These are phyloP conservation scores for Bovichtus variegatus DNA, from an alignment of 2,797 vertebrate species.

Conservation along the genomic window DNA sequence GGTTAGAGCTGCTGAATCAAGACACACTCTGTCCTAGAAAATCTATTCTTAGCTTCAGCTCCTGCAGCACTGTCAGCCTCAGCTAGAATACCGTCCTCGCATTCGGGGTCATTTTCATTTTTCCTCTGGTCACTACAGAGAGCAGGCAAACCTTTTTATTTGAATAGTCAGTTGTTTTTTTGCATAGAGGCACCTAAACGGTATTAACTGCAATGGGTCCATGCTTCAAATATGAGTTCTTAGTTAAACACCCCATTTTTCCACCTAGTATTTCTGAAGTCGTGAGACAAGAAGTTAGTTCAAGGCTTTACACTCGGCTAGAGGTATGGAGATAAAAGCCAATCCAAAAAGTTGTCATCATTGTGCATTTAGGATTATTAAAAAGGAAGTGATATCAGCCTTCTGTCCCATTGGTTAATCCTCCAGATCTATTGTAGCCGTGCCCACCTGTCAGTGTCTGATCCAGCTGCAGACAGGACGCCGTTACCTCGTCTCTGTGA, in stretches of 20 bases:
- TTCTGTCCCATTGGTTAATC: conserved; percentile 15
- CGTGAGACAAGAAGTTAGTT: conserved; percentile 4
- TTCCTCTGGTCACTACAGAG: conserved; percentile 26
- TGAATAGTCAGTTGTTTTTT: background rate
- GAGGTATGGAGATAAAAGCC: background rate
- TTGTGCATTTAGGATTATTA: background rate
- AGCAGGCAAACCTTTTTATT: conserved; percentile 22
- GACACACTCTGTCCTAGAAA: conserved; percentile 75
- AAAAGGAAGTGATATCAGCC: background rate
- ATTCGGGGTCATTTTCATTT: conserved; percentile 54
- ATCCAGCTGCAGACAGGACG: conserved; percentile 89
- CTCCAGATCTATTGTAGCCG: conserved; percentile 91
- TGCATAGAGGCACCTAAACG: background rate
- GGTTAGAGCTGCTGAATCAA: conserved; percentile 75
- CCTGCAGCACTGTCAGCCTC: conserved; percentile 60
- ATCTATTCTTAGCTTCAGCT: conserved; percentile 77
- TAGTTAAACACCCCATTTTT: conserved; percentile 6
- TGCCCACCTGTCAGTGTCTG: conserved; percentile 93
- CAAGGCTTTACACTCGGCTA: background rate
- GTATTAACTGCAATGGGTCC: background rate
- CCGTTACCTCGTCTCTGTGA: conserved; percentile 87
- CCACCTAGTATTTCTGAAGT: background rate
- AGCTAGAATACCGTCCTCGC: conserved; percentile 44
- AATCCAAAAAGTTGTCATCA: background rate
- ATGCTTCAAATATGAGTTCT: background rate